phyloP scores from a whole-genome alignment of 2,113 vertebrate genomes.

The Sinocyclocheilus rhinocerous region DNA sequence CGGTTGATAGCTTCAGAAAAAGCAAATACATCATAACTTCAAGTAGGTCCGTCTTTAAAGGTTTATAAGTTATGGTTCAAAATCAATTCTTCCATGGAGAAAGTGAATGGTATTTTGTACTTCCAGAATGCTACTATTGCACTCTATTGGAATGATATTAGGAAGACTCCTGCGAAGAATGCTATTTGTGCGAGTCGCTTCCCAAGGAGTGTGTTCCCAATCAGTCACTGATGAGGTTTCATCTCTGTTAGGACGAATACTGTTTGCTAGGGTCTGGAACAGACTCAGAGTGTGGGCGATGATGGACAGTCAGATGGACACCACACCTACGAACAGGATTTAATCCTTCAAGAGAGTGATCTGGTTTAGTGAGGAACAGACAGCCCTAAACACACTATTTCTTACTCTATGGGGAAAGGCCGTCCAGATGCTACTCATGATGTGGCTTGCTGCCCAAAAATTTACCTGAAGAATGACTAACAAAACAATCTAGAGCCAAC shows the following conservation, averaged over 20 bases:
- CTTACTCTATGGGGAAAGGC: not conserved
- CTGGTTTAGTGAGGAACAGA: not conserved
- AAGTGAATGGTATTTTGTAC: not conserved
- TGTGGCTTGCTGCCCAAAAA: not conserved
- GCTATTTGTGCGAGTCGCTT: not conserved
- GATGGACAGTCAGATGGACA: not conserved
- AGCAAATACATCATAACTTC: too few species aligned
- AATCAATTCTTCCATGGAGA: not conserved
- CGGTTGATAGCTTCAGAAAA: too few species aligned
- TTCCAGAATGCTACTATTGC: not conserved
- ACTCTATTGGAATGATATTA: too few species aligned
- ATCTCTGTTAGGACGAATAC: not conserved
- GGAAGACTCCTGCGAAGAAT: too few species aligned
- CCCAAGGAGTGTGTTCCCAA: not conserved
- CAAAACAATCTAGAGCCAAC: not conserved
- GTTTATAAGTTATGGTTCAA: not conserved
- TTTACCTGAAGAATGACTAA: conserved; percentile 23
- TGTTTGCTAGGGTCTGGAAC: not conserved
- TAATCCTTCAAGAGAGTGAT: not conserved
- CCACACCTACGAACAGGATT: not conserved
- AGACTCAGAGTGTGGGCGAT: not conserved
- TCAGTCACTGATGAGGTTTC: not conserved
- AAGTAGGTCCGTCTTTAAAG: not conserved
- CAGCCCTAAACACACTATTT: not conserved
- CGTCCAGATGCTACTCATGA: conserved; percentile 21